A percentile compares a stretch with the other conserved stretches of the same genome.
These are phyloP conservation scores for Trypoxylon attenuatum DNA, from an alignment of 2,888 invertebrate species.

Conservation along the genomic window DNA sequence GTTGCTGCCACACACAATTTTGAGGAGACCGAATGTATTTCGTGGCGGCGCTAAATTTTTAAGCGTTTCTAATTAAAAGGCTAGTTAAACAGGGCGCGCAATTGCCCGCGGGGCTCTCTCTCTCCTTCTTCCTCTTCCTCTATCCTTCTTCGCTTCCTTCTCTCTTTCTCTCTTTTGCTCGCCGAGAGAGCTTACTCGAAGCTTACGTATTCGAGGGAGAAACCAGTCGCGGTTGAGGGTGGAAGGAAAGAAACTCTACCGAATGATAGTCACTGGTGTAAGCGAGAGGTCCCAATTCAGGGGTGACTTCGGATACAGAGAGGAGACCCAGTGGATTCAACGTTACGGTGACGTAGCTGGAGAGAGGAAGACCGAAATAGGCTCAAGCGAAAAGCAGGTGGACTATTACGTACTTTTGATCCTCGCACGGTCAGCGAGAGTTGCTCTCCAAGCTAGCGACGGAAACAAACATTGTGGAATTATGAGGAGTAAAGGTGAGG, in stretches of 20 bases:
- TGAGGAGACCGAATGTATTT: slow-evolving; percentile 70
- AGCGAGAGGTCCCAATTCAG: background rate
- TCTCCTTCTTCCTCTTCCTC: background rate
- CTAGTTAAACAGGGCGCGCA: slow-evolving; percentile 74
- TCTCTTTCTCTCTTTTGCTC: slow-evolving; percentile 12
- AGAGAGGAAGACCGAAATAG: slow-evolving; percentile 6
- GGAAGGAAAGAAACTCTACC: background rate
- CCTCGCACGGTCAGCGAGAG: slow-evolving; percentile 37
- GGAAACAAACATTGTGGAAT: slow-evolving; percentile 68
- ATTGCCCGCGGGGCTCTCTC: slow-evolving; percentile 64
- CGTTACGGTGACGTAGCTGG: background rate
- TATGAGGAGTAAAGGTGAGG: slow-evolving; percentile 46
- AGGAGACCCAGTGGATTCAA: slow-evolving; percentile 9
- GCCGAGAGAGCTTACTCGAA: slow-evolving; percentile 51
- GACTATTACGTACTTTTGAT: slow-evolving; percentile 20
- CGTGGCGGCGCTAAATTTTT: slow-evolving; percentile 73
- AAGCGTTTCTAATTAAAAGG: slow-evolving; percentile 75
- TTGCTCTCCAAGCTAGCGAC: slow-evolving; percentile 59
- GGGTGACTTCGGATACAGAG: slow-evolving; percentile 3
- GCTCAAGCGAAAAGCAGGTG: background rate
- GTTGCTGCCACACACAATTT: slow-evolving; percentile 62
- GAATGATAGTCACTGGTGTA: background rate
- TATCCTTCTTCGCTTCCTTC: background rate
- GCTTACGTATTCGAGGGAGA: slow-evolving; percentile 30
- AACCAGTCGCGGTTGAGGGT: slow-evolving; percentile 5